phyloP scores from a whole-genome alignment of 2,888 invertebrate genomes.

The Meta bourneti region DNA sequence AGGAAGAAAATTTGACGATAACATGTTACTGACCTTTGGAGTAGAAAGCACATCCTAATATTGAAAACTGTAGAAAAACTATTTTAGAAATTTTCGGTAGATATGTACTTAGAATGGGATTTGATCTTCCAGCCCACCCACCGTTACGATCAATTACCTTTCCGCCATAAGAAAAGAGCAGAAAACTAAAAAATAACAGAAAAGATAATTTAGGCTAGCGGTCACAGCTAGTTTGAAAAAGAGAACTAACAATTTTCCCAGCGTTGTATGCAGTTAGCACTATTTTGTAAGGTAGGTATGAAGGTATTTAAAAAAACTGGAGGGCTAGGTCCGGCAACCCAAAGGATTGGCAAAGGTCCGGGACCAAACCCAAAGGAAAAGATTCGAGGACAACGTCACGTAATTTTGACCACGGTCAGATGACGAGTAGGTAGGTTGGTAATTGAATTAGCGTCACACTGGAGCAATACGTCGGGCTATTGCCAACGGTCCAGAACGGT shows the following conservation, averaged over 20 bases:
- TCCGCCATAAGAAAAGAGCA: slow-evolving; percentile 26
- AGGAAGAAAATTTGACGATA: not conserved
- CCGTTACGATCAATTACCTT: slow-evolving; percentile 49
- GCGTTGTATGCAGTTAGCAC: too few relatives aligned
- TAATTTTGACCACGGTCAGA: too few relatives aligned
- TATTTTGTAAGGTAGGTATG: too few relatives aligned
- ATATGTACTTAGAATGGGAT: not conserved
- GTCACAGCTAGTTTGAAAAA: slow-evolving; percentile 4
- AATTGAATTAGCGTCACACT: too few relatives aligned
- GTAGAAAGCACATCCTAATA: slow-evolving; percentile 23
- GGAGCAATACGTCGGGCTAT: too few relatives aligned
- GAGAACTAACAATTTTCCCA: not conserved
- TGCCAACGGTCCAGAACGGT: too few relatives aligned
- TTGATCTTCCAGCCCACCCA: slow-evolving; percentile 48
- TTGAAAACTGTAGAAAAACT: not conserved
- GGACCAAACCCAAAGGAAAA: too few relatives aligned
- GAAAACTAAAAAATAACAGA: slow-evolving; percentile 6
- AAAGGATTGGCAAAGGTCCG: too few relatives aligned
- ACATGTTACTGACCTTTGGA: slow-evolving; percentile 31
- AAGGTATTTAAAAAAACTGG: too few relatives aligned
- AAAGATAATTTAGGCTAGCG: not conserved
- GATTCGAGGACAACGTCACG: too few relatives aligned
- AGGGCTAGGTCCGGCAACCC: too few relatives aligned
- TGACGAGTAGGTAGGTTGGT: too few relatives aligned
- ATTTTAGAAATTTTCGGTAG: not conserved